Evolutionary conservation across 2,888 invertebrate genomes (phyloP).

Genomic region (Oscheius sp.): DNA sequence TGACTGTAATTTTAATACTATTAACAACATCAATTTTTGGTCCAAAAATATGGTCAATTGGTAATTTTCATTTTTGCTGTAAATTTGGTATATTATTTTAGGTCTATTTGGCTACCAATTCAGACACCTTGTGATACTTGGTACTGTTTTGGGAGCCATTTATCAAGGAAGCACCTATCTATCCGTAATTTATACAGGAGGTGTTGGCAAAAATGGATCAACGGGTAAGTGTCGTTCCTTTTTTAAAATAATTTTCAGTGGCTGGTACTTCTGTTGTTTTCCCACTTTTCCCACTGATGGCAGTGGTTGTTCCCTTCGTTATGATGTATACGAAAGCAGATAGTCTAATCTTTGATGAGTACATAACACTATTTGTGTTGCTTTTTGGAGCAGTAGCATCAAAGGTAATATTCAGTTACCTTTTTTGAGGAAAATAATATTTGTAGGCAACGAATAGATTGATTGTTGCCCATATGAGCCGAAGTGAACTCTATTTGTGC

Average conservation of each 20-base stretch:
- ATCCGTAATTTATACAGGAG: constrained; percentile 77
- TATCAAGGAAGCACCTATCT: constrained; percentile 69
- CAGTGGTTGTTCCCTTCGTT: constrained; percentile 88
- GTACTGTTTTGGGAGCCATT: constrained; percentile 57
- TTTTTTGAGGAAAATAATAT: background rate
- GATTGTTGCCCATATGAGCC: constrained; percentile 99
- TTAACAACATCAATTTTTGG: constrained; percentile 87
- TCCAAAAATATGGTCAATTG: constrained; percentile 72
- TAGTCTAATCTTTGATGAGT: constrained; percentile 76
- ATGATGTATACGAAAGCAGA: constrained; percentile 89
- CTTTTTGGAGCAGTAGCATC: constrained; percentile 91
- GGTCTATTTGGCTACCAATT: constrained; percentile 61
- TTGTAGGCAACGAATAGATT: constrained; percentile 84
- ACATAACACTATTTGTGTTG: constrained; percentile 90
- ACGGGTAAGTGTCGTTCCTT: constrained; percentile 73
- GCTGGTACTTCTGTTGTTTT: constrained; percentile 81
- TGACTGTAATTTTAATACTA: constrained; percentile 88
- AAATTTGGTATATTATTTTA: background rate
- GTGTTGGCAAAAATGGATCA: constrained; percentile 97
- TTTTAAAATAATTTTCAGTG: constrained; percentile 23
- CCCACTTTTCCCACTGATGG: constrained; percentile 89
- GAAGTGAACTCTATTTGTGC: constrained; percentile 94
- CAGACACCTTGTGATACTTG: constrained; percentile 66
- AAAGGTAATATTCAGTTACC: constrained; percentile 72
- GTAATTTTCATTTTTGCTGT: background rate